phyloP scores from a whole-genome alignment of 2,113 vertebrate species.

The Erythrocercus mccallii region DNA sequence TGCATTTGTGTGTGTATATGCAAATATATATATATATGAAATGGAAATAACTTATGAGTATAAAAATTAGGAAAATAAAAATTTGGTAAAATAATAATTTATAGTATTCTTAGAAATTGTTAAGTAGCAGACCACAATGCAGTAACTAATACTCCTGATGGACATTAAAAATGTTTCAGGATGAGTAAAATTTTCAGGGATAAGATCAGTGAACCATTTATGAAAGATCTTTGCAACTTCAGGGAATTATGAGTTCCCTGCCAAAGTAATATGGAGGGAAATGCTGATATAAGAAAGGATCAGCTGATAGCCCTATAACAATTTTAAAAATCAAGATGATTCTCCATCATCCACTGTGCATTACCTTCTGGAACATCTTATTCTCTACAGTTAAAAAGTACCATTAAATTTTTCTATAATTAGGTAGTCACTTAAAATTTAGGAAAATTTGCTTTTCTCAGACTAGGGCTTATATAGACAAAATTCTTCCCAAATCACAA shows the following conservation, averaged over 20 bases:
- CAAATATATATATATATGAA: background rate
- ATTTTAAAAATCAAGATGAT: background rate
- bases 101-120: background rate
- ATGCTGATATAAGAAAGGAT: background rate
- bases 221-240: background rate
- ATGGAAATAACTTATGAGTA: background rate
- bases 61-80: background rate
- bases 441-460: background rate
- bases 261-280: background rate
- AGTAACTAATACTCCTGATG: background rate
- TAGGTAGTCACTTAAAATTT: background rate
- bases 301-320: background rate
- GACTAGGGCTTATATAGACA: background rate
- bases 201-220: background rate
- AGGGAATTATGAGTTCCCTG: background rate
- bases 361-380: background rate
- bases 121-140: background rate
- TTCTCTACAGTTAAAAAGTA: background rate
- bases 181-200: background rate
- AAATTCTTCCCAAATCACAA: background rate
- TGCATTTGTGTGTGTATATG: background rate
- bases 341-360: rapidly evolving
- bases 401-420: background rate
- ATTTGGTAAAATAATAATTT: background rate
- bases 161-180: background rate